Conservation (phyloP, 2,113 vertebrate species). For the Herpetotheres cachinnans region DNA sequence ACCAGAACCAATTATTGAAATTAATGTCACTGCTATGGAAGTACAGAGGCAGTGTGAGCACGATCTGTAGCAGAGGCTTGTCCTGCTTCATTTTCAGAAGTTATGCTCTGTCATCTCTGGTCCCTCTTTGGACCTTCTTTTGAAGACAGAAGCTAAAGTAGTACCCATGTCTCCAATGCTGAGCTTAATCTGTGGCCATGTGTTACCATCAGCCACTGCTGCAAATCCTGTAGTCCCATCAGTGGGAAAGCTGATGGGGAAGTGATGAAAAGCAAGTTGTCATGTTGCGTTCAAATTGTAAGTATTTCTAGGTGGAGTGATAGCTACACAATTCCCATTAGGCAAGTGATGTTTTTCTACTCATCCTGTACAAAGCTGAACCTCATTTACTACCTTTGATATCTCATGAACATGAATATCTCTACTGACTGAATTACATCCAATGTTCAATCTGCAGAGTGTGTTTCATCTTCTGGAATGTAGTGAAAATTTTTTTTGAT, state of each 20-base stretch:
- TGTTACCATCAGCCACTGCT: neutral
- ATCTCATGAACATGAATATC: neutral
- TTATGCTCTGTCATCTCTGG: neutral
- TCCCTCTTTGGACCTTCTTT: neutral
- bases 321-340: neutral
- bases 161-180: rapidly evolving
- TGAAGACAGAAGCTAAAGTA: neutral
- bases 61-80: neutral
- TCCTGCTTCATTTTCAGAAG: neutral
- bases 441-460: neutral
- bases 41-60: neutral
- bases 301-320: neutral
- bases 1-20: neutral
- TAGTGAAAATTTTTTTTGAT: neutral
- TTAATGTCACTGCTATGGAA: neutral
- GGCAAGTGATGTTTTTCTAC: neutral
- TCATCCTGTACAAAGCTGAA: neutral
- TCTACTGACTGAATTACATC: neutral
- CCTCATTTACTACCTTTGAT: neutral
- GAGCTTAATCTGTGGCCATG: neutral
- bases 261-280: neutral
- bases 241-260: neutral
- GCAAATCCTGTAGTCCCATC: neutral
- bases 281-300: neutral
- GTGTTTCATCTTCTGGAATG: neutral